Evolutionary conservation across 2,888 invertebrate species (phyloP).

Genomic region (Masnerella sp.): DNA sequence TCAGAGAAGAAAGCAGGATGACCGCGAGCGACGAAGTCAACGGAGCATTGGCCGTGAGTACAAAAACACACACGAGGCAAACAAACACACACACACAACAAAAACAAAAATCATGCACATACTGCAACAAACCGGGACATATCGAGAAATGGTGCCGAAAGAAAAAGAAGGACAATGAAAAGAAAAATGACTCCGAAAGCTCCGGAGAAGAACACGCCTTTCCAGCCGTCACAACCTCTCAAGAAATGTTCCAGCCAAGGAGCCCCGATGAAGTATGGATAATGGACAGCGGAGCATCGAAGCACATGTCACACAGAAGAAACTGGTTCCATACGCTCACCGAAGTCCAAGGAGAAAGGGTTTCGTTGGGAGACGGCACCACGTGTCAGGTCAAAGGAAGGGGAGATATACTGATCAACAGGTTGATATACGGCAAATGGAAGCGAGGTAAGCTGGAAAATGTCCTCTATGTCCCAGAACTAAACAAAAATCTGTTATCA

Average conservation of each 20-base stretch:
- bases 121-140: constrained; percentile 26
- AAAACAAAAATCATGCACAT: too few species aligned
- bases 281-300: constrained; percentile 1
- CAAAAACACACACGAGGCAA: neutral
- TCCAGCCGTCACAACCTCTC: too few species aligned
- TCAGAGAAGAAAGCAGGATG: constrained; percentile 15
- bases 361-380: neutral
- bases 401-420: neutral
- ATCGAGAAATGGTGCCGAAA: constrained; percentile 23
- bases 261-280: constrained; percentile 12
- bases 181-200: too few species aligned
- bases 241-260: too few species aligned
- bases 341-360: neutral
- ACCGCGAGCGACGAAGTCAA: constrained; percentile 1
- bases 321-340: neutral
- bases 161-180: constrained; percentile 2
- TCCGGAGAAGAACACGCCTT: too few species aligned
- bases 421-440: neutral
- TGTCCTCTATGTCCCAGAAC: constrained; percentile 2
- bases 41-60: constrained; percentile 2
- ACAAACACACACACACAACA: too few species aligned
- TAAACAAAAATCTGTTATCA: constrained; percentile 1
- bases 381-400: neutral
- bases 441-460: neutral
- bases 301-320: neutral